A percentile compares a stretch with the other conserved stretches of the same genome.
Evolutionary conservation across 2,888 invertebrate species (phyloP).

Genomic region (Isoperla grammatica): DNA sequence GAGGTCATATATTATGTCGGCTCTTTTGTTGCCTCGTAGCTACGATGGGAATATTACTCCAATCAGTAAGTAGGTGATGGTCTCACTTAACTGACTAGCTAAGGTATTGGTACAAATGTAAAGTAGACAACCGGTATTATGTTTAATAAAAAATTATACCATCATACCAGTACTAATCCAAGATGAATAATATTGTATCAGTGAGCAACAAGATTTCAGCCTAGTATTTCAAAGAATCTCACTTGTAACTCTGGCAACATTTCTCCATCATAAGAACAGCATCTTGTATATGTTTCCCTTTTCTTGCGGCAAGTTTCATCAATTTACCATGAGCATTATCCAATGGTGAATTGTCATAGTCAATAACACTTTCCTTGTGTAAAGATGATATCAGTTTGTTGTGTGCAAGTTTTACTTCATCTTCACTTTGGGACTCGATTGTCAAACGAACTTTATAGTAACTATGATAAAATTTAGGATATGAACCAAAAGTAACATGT

Average conservation of each 20-base stretch:
- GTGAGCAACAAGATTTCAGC: too few species aligned
- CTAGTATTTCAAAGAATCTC: background rate
- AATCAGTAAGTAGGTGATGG: too few species aligned
- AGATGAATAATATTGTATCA: too few species aligned
- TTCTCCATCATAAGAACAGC: slow-evolving; percentile 32
- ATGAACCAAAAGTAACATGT: slow-evolving; percentile 49
- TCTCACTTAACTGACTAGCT: too few species aligned
- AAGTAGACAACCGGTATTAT: too few species aligned
- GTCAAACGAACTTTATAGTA: slow-evolving; percentile 48
- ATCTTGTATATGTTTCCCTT: slow-evolving; percentile 1
- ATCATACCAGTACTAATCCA: too few species aligned
- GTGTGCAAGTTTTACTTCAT: slow-evolving; percentile 41
- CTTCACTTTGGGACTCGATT: slow-evolving; percentile 45
- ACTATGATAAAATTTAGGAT: slow-evolving; percentile 46
- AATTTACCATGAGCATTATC: slow-evolving; percentile 32
- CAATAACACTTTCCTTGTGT: slow-evolving; percentile 33
- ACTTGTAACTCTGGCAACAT: slow-evolving; percentile 23
- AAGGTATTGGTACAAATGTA: too few species aligned
- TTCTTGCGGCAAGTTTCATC: slow-evolving; percentile 27
- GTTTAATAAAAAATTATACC: too few species aligned
- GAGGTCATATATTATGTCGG: too few species aligned
- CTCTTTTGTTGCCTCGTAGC: too few species aligned
- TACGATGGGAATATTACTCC: too few species aligned
- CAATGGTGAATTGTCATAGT: slow-evolving; percentile 33
- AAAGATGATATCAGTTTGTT: slow-evolving; percentile 39